Evolutionary conservation across 2,888 invertebrate genomes (phyloP), one percentile per base, ranked within the genome.

Genomic region (Thera obeliscata): DNA sequence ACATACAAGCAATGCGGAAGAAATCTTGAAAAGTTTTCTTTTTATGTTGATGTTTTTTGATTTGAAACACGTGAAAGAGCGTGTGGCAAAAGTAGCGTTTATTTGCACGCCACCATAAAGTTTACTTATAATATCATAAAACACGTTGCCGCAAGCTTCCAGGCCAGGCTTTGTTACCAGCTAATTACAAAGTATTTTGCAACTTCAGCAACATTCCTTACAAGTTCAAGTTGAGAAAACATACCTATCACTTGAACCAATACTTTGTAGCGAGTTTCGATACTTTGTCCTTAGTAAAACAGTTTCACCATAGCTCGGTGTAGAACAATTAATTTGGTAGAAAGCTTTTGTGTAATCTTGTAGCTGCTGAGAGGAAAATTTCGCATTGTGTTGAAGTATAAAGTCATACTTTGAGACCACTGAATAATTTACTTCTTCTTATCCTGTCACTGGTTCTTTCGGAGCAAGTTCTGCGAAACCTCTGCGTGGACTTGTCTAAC

Each of bases 291-390:
- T 46, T 64, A 64, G 58, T 64, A 59, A 54, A 64, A 58, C 46
- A 58, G 58, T 56, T 50, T 67, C 36, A 64, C 49, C 58, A 62
- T 61, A 36, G 55, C 61, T 67, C 8, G 59, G 59, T 49, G 67
- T 64, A 36, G 60, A 60, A 59, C 64, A 69, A 70, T 67, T 67
- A 64, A 70, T 72, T 62, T 12, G 9, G 61, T 48, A 22, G 2
- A 55, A 61, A 61, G 55, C 56, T 55, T 55, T 61, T 9, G 61
- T 12, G 35, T 61, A 36, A 48, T 61, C 48, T 48, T 48, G 12
- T 1, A 46, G 43, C 9, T 61, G 46, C n/a, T 54, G 38, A 33
- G 52, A 5, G 12, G 55, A 43, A 61, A 50, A 36, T 7, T 61
- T 54, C 11, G 9, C 38, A 60, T 60, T 11, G 56, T 61, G 8